These are phyloP conservation scores for Ochropleura plecta DNA, from an alignment of 2,888 invertebrate species.

Conservation along the genomic window DNA sequence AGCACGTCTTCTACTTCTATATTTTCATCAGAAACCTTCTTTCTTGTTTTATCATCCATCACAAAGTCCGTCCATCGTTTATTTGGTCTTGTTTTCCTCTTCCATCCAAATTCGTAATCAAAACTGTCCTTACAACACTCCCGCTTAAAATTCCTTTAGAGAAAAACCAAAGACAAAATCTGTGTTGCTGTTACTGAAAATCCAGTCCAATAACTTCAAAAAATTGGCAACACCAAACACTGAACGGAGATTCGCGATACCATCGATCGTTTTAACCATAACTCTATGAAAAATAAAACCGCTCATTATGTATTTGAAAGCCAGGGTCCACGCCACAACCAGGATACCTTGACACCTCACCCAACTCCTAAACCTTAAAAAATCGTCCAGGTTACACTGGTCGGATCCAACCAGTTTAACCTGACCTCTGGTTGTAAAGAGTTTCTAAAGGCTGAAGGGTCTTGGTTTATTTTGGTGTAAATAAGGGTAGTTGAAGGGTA, in stretches of 20 bases:
- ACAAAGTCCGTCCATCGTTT: no score
- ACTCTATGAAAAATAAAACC: conserved; percentile 73
- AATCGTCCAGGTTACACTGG: conserved; percentile 42
- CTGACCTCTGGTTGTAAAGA: conserved; percentile 72
- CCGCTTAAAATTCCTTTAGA: neutral
- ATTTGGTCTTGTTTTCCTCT: no score
- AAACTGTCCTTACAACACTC: no score
- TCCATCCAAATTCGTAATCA: no score
- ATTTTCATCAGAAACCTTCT: neutral
- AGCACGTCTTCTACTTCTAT: neutral
- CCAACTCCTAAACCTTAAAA: conserved; percentile 33
- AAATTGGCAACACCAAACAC: conserved; percentile 36
- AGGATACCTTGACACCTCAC: conserved; percentile 66
- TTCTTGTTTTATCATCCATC: no score
- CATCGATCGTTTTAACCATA: conserved; percentile 72
- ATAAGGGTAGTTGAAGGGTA: conserved; percentile 78
- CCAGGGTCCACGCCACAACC: conserved; percentile 72
- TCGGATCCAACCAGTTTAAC: conserved; percentile 67
- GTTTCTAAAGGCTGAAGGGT: conserved; percentile 68
- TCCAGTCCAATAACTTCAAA: neutral
- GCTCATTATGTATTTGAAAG: conserved; percentile 87
- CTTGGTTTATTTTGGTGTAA: conserved; percentile 75
- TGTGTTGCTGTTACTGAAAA: conserved; percentile 2
- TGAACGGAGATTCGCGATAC: conserved; percentile 18
- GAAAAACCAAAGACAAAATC: neutral